Evolutionary conservation across 1,140 invertebrate species (phyloP), one percentile per base, ranked within the genome.

Genomic region (Halictus rubicundus): DNA sequence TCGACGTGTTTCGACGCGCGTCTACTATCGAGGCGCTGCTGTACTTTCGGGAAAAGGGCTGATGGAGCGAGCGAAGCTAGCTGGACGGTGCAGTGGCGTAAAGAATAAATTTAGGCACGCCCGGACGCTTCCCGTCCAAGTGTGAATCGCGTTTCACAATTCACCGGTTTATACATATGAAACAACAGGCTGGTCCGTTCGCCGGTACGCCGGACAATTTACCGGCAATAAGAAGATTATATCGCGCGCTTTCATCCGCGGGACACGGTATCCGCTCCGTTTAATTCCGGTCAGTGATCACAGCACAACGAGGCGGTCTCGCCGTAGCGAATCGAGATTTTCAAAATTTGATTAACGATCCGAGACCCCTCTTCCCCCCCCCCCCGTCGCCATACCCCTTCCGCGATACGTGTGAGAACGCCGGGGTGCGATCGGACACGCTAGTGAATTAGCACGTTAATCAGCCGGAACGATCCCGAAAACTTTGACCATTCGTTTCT

Each of bases 181-280:
- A 69, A 76, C 25, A 60, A 60, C 74, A n/a, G 19, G 19, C 52
- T 7, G 6, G n/a, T 8, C 19, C 46, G n/a, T 16, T 57, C 16
- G 19, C 5, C 23, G 64, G 23, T 14, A 16, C 23, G 64, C 19
- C 21, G 21, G 39, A 76, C 64, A 76, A 69, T 76, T 76, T 76
- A 66, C 39, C 65, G 27, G 25, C 66, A 76, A 68, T 76, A 76
- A 76, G 73, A 76, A 76, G 73, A 76, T 76, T 76, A 76, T 76
- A 68, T 76, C 65, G 64, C 64, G 37, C 52, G 64, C 42, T 77
- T 77, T 77, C 42, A 69, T 49, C 52, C 39, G 27, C 6, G 14
- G 27, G 10, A 69, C 54, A 14, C 54, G 21, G 27, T 46, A 60
- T 37, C 74, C 65, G 54, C 4, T 21, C 14, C 42, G 27, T 77